These are phyloP conservation scores for Itoplectis maculator DNA, from an alignment of 2,888 invertebrate species.

Conservation along the genomic window DNA sequence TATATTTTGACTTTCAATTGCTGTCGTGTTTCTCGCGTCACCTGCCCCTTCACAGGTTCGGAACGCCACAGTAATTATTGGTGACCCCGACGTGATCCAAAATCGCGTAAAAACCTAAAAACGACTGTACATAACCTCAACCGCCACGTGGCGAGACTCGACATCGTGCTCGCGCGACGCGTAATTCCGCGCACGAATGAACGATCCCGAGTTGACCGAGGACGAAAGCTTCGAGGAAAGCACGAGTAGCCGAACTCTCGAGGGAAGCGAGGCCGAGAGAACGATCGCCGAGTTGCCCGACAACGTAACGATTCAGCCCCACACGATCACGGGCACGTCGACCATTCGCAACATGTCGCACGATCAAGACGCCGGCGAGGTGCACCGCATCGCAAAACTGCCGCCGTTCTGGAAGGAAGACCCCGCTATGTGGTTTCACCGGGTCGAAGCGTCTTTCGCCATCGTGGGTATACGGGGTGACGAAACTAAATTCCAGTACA, in stretches of 20 bases:
- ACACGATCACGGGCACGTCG: too few species aligned
- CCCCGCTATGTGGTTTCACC: constrained; percentile 25
- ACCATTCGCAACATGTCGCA: not conserved
- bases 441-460: constrained; percentile 30
- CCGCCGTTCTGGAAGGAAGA: constrained; percentile 23
- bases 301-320: not conserved
- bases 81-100: constrained; percentile 2
- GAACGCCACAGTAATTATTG: constrained; percentile 4
- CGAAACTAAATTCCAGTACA: constrained; percentile 21
- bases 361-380: not conserved
- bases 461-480: not conserved
- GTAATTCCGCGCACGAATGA: too few species aligned
- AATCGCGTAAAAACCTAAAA: too few species aligned
- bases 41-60: too few species aligned
- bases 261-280: not conserved
- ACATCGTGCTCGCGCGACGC: too few species aligned
- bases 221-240: not conserved
- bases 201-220: not conserved
- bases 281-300: not conserved
- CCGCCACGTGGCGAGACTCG: too few species aligned
- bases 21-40: too few species aligned
- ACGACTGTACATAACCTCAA: not conserved
- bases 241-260: not conserved
- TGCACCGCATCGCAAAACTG: constrained; percentile 20
- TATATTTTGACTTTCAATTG: too few species aligned